Evolutionary conservation across 2,888 invertebrate genomes (phyloP).

Genomic region (Troilus luridus): DNA sequence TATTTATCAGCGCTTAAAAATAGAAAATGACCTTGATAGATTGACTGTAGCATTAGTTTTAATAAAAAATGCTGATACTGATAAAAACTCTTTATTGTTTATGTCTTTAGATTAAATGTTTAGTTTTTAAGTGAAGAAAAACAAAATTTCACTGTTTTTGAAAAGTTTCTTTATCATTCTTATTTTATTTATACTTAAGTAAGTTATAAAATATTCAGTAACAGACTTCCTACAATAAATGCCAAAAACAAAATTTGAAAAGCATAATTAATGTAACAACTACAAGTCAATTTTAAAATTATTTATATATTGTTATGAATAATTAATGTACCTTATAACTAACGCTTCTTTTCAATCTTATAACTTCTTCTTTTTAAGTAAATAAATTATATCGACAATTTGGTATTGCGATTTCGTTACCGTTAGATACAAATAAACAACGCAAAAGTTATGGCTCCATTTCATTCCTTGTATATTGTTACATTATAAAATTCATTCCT

Average conservation of each 20-base stretch:
- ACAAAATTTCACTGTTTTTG: too few relatives aligned
- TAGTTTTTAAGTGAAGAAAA: too few relatives aligned
- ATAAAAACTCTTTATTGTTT: background rate
- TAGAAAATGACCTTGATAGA: background rate
- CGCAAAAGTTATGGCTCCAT: background rate
- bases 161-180: too few relatives aligned
- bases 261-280: background rate
- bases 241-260: background rate
- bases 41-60: background rate
- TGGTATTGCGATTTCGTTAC: background rate
- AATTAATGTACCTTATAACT: background rate
- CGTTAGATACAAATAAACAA: constrained; percentile 22
- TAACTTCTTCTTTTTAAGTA: background rate
- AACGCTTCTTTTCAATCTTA: background rate
- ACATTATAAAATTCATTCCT: background rate
- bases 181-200: too few relatives aligned
- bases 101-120: background rate
- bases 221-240: background rate
- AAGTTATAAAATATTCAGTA: too few relatives aligned
- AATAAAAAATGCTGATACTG: background rate
- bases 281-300: background rate
- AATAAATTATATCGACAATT: background rate
- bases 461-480: too few relatives aligned
- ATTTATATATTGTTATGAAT: background rate
- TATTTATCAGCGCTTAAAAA: background rate